These are phyloP conservation scores for Heliocidaris erythrogramma DNA, from an alignment of 35 echinoderm and acorn worm genomes.

Conservation along the genomic window DNA sequence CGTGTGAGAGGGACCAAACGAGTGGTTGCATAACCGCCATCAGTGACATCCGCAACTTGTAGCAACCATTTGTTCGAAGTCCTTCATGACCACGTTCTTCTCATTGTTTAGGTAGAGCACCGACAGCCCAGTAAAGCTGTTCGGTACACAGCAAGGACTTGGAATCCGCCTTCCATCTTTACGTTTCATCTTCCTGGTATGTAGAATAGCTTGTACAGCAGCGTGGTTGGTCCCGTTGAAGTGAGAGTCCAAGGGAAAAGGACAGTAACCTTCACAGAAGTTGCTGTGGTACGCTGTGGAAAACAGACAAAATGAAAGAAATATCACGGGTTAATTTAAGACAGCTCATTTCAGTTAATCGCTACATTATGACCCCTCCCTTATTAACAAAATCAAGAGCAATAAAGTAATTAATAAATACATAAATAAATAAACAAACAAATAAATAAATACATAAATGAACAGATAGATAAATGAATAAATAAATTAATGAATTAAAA, in stretches of 20 bases:
- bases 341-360: too few relatives aligned
- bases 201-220: constrained; percentile 79
- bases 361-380: too few relatives aligned
- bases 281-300: constrained; percentile 86
- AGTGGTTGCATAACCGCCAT: background rate
- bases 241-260: constrained; percentile 79
- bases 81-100: constrained; percentile 89
- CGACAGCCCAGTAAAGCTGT: constrained; percentile 72
- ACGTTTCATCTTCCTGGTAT: constrained; percentile 51
- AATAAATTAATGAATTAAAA: too few relatives aligned
- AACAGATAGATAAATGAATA: too few relatives aligned
- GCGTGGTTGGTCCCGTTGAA: constrained; percentile 99
- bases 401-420: too few relatives aligned
- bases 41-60: constrained; percentile 91
- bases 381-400: too few relatives aligned
- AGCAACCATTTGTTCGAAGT: constrained; percentile 93
- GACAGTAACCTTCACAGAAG: constrained; percentile 93
- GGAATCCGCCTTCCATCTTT: constrained; percentile 51
- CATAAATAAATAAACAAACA: too few relatives aligned
- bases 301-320: constrained; percentile 40
- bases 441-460: too few relatives aligned
- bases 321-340: background rate
- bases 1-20: background rate
- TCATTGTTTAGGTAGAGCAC: constrained; percentile 83
- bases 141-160: constrained; percentile 92